Base-by-base conservation (phyloP, 2,797 vertebrate species). In the Sebastes baramenuke region DNA sequence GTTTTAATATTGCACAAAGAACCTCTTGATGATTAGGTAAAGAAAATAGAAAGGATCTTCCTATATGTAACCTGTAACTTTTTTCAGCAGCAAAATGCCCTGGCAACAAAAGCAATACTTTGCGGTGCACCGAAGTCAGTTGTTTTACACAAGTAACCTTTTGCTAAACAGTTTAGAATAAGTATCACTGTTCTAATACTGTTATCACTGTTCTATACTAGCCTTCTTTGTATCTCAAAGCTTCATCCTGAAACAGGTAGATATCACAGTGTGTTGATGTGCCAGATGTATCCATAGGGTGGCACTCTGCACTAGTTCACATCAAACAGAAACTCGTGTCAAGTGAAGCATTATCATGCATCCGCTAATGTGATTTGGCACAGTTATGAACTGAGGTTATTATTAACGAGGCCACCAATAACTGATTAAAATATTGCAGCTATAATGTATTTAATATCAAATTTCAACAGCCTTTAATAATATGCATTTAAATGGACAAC, bases 261-360 rank as follows among this genome's bases (percentile, higher is more conserved):
- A 36, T 22, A 32, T 77, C 13, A 42, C 4, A 29, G 20, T 29
- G 13, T 11, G 52, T 46, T 74, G 80, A 52, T 46, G 59, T 90
- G 13, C 86, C 65, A 22, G 24, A 68, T 82, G 72, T 58, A 13
- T 81, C 92, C 93, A 91, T 55, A 67, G 61, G 91, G 82, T 73
- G 94, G 90, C 91, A 68, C 88, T 89, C 82, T 88, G 67, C 11
- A 49, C 80, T 67, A 34, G 55, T 72, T 72, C 70, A 66, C 77
- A 18, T 72, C 34, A 71, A 64, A 77, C 56, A 68, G 10, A 20
- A 36, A 11, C 13, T 69, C 1, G 2, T 34, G 56, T 67, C 25
- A 65, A 25, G 52, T 18, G 11, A 22, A 55, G 58, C 55, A 32
- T 30, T 8, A 20, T 22, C 69, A 7, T 3, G 27, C 36, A 30